These are phyloP conservation scores for Hirudinaria manillensis DNA, from an alignment of 2,888 invertebrate genomes.

Conservation along the genomic window DNA sequence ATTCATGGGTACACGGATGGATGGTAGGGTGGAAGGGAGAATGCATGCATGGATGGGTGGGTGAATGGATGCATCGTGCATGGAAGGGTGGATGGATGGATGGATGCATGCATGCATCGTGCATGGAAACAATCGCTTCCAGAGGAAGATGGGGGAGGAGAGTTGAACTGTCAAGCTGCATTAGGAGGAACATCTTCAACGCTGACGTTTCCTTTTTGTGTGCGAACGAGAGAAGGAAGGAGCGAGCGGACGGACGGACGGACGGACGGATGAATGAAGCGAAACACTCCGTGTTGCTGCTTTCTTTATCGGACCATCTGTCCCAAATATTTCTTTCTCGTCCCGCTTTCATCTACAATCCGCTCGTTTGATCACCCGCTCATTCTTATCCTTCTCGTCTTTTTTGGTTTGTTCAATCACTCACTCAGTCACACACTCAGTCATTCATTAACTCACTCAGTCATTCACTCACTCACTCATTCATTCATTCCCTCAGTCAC, in stretches of 20 bases:
- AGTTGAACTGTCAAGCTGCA: no score
- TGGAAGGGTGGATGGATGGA: background rate
- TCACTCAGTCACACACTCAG: constrained; percentile 29
- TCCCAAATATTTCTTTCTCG: no score
- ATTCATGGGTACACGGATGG: background rate
- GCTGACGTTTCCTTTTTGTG: no score
- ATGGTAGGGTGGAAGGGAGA: background rate
- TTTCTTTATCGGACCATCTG: no score
- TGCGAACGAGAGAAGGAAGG: background rate
- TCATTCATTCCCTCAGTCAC: constrained; percentile 19
- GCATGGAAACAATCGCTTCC: background rate
- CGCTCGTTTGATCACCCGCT: constrained; percentile 32
- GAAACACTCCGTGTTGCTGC: background rate
- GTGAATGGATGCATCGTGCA: background rate
- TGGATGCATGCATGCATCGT: constrained; percentile 1
- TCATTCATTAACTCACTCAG: constrained; percentile 28
- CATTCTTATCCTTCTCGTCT: constrained; percentile 17
- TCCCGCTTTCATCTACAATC: background rate
- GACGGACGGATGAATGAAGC: background rate
- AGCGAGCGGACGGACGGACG: background rate
- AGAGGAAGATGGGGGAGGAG: no score
- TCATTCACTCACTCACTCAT: constrained; percentile 15
- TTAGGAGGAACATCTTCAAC: no score
- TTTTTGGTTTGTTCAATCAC: constrained; percentile 19
- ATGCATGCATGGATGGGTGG: background rate